Conservation (phyloP, 2,797 vertebrate species). For the Jordanella pulchra region DNA sequence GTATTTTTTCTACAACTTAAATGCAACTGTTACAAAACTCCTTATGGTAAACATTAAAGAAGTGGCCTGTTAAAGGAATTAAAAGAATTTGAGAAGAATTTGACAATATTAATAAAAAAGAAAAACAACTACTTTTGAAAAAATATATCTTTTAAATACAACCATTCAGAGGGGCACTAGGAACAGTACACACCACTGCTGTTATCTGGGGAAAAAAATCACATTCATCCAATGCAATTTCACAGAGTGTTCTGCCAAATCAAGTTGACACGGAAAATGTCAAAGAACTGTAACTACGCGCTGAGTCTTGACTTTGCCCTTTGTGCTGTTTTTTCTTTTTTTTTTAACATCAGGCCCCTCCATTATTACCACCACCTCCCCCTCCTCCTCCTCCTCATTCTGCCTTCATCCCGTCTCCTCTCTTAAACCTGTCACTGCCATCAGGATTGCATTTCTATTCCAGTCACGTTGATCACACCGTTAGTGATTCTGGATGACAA, state of each 20-base stretch:
- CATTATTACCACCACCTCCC: constrained; percentile 19
- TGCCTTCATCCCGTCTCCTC: constrained; percentile 62
- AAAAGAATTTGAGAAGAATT: constrained; percentile 36
- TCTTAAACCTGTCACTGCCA: constrained; percentile 79
- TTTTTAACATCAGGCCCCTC: constrained; percentile 35
- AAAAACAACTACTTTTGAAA: constrained; percentile 23
- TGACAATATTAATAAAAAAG: constrained; percentile 14
- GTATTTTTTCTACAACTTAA: not conserved
- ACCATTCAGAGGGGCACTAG: constrained; percentile 52
- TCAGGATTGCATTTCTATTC: constrained; percentile 79
- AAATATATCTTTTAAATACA: constrained; percentile 58
- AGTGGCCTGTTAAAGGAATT: constrained; percentile 8
- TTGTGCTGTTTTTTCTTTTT: constrained; percentile 58
- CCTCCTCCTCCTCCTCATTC: not conserved
- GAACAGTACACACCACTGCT: constrained; percentile 61
- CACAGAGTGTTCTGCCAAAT: constrained; percentile 75
- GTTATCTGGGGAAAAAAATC: constrained; percentile 67
- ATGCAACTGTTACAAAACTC: constrained; percentile 17
- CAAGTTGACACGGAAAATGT: constrained; percentile 79
- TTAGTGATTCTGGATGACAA: constrained; percentile 83
- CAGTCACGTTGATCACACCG: constrained; percentile 82
- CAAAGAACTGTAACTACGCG: constrained; percentile 75
- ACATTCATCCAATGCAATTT: constrained; percentile 75
- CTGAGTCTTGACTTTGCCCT: constrained; percentile 70
- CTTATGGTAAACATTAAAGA: constrained; percentile 8